Conservation (phyloP, 2,113 vertebrate species). For the Erythrocercus mccallii region DNA sequence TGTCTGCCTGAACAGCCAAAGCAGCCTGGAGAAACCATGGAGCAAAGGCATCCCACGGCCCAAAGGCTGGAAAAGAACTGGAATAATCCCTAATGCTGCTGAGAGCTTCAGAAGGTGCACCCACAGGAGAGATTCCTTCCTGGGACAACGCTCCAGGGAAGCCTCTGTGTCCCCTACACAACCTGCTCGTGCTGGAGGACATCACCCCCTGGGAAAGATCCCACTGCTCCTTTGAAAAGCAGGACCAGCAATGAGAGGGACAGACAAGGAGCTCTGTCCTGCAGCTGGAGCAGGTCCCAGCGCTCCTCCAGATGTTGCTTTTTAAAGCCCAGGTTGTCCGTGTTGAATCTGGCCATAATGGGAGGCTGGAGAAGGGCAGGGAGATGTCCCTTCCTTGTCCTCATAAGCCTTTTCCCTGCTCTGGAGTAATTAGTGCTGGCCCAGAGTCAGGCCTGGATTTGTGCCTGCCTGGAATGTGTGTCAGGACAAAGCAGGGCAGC, state of each 20-base stretch:
- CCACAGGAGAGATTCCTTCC: not conserved
- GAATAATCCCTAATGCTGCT: not conserved
- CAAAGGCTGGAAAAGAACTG: not conserved
- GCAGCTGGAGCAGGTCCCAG: not conserved
- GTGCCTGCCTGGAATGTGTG: not conserved
- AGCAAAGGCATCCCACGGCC: not conserved
- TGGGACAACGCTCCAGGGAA: not conserved
- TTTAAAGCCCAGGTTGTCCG: not conserved
- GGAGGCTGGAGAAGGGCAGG: not conserved
- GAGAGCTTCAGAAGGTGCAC: not conserved
- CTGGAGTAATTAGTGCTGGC: not conserved
- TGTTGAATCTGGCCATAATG: accelerated
- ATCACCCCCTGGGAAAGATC: not conserved
- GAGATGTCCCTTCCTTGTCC: not conserved
- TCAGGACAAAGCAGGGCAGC: constrained; percentile 12
- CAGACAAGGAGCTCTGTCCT: not conserved
- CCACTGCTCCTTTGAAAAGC: not conserved
- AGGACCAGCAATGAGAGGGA: not conserved
- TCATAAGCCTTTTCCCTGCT: not conserved
- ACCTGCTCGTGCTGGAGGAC: accelerated
- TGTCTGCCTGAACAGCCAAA: not conserved
- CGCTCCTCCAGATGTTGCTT: not conserved
- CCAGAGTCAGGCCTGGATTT: not conserved
- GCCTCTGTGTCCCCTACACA: not conserved
- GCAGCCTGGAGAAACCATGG: not conserved